These are phyloP conservation scores for Salmo trutta DNA, from an alignment of 2,797 vertebrate genomes.

Conservation along the genomic window DNA sequence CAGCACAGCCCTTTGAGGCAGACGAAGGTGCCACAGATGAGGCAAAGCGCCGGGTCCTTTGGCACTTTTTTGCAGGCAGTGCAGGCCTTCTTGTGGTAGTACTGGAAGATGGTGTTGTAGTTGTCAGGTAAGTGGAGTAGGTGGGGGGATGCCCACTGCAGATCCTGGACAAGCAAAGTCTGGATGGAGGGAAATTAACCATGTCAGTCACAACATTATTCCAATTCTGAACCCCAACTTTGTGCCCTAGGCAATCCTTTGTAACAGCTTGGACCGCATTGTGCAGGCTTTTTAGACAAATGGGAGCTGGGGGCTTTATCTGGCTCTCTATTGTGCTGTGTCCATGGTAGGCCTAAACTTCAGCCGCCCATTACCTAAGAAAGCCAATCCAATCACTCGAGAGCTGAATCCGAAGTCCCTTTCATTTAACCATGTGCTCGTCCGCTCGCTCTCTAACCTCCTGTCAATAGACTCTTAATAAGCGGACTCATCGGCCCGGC, in stretches of 20 bases:
- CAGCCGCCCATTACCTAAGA: conserved; percentile 8
- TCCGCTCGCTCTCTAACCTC: background rate
- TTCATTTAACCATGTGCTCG: conserved; percentile 18
- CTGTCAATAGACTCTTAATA: background rate
- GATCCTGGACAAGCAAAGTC: conserved; percentile 88
- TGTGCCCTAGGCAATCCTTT: too few relatives aligned
- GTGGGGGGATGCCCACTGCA: conserved; percentile 88
- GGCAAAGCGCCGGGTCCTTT: conserved; percentile 98
- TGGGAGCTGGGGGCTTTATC: background rate
- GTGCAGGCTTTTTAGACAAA: background rate
- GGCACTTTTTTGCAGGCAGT: conserved; percentile 94
- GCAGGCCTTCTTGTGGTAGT: conserved; percentile 98
- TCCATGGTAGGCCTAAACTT: background rate
- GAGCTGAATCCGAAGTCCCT: conserved; percentile 21
- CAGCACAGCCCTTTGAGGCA: conserved; percentile 98
- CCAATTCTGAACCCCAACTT: too few relatives aligned
- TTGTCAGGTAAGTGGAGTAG: conserved; percentile 95
- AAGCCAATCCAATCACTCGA: conserved; percentile 25
- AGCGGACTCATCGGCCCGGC: background rate
- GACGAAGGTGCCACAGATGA: conserved; percentile 96
- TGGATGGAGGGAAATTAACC: conserved; percentile 53
- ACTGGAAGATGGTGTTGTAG: conserved; percentile 99
- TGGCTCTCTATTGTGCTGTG: background rate
- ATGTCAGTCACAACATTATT: background rate
- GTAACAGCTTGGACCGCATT: background rate